Conservation (phyloP, 2,888 invertebrate species). For the Hypselothyrea guttata region DNA sequence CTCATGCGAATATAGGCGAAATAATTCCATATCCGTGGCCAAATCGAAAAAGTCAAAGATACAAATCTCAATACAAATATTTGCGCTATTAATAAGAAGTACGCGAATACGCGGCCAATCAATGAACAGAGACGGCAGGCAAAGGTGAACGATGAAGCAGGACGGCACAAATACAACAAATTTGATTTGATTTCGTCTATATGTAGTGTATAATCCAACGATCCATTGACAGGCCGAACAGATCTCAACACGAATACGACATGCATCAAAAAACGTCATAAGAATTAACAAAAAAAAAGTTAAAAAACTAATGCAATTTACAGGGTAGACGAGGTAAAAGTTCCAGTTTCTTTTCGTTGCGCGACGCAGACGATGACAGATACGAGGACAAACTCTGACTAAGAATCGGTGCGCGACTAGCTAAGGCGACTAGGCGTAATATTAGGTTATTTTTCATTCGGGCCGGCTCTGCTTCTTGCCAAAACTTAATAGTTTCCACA, state of each 20-base stretch:
- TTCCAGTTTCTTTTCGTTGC: conserved; percentile 30
- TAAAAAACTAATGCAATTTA: neutral
- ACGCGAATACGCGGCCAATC: conserved; percentile 63
- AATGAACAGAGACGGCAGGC: conserved; percentile 33
- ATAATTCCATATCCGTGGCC: conserved; percentile 62
- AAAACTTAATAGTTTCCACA: conserved; percentile 51
- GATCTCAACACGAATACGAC: conserved; percentile 33
- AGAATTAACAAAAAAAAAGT: conserved; percentile 7
- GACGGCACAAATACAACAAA: conserved; percentile 1
- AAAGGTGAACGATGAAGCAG: conserved; percentile 8
- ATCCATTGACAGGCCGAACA: conserved; percentile 23
- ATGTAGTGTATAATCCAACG: conserved; percentile 1
- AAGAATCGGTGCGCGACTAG: conserved; percentile 57
- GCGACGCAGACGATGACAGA: conserved; percentile 45
- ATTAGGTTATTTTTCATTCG: conserved; percentile 12
- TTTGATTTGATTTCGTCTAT: conserved; percentile 5
- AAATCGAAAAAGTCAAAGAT: conserved; percentile 70
- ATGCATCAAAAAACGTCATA: conserved; percentile 54
- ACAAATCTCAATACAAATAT: conserved; percentile 71
- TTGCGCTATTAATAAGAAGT: conserved; percentile 71
- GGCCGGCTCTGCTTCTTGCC: conserved; percentile 33
- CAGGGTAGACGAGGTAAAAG: neutral
- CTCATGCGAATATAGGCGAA: conserved; percentile 19
- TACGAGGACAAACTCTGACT: conserved; percentile 64
- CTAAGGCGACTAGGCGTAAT: conserved; percentile 49